phyloP scores from a whole-genome alignment of 2,113 vertebrate genomes.

The Phocoena phocoena region DNA sequence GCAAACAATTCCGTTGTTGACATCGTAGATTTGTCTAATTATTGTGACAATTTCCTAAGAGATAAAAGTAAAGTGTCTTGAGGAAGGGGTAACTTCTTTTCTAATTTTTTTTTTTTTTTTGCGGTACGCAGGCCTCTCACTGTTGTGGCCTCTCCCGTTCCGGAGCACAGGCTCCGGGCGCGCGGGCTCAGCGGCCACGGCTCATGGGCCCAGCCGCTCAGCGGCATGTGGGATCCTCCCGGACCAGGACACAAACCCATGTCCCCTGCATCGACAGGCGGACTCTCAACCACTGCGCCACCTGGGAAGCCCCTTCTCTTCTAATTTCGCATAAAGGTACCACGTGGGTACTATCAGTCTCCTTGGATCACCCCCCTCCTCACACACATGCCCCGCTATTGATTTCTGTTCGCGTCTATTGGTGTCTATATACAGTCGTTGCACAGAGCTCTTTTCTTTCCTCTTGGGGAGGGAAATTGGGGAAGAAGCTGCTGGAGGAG shows the following conservation, averaged over 20 bases:
- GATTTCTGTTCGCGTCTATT: neutral
- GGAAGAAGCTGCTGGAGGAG: neutral
- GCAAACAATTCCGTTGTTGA: neutral
- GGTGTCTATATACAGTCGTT: neutral
- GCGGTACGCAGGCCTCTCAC: too few species aligned
- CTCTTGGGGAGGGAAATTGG: neutral
- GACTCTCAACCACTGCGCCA: too few species aligned
- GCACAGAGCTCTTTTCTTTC: neutral
- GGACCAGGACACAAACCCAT: fast-evolving
- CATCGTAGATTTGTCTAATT: neutral
- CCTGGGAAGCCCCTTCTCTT: neutral
- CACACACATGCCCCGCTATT: fast-evolving
- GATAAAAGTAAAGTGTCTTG: neutral
- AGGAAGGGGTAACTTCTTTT: neutral
- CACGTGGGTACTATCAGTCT: neutral
- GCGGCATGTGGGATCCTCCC: too few species aligned
- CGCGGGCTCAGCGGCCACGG: too few species aligned
- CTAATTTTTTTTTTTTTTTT: neutral
- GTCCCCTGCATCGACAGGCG: too few species aligned
- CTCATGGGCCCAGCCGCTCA: too few species aligned
- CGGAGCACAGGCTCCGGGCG: too few species aligned
- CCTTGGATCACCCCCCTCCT: neutral
- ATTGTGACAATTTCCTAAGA: neutral
- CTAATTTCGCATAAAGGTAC: neutral
- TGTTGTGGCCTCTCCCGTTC: too few species aligned